Conservation (phyloP, 2,888 invertebrate genomes). For the Campaea margaritaria region DNA sequence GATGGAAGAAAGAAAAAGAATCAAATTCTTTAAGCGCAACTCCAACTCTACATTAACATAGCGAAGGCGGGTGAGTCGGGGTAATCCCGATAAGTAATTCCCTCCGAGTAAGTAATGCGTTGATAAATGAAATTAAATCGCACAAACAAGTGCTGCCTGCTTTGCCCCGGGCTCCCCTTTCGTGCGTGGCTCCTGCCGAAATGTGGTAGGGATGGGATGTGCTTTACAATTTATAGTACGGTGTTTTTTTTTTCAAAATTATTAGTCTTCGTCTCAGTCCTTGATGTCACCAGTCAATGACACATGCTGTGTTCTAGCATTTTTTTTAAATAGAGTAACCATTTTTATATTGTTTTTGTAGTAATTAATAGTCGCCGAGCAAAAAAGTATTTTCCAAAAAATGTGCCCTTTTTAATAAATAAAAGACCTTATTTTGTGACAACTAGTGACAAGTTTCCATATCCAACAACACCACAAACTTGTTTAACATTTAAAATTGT, state of each 20-base stretch:
- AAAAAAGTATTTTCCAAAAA: too few species aligned
- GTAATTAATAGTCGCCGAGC: too few species aligned
- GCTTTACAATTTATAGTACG: neutral
- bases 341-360: too few species aligned
- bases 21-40: slow-evolving; percentile 13
- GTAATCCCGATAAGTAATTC: slow-evolving; percentile 84
- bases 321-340: too few species aligned
- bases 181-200: slow-evolving; percentile 53
- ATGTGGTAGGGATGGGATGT: slow-evolving; percentile 54
- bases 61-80: slow-evolving; percentile 56
- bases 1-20: neutral
- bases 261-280: too few species aligned
- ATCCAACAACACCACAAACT: too few species aligned
- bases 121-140: slow-evolving; percentile 86
- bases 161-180: slow-evolving; percentile 74
- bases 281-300: too few species aligned
- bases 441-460: too few species aligned
- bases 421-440: too few species aligned
- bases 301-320: too few species aligned
- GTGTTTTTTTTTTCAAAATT: neutral
- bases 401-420: too few species aligned
- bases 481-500: too few species aligned
- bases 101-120: slow-evolving; percentile 82
- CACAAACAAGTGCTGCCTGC: slow-evolving; percentile 80
- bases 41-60: slow-evolving; percentile 37